Evolutionary conservation across 2,888 invertebrate species (phyloP), one percentile per base, ranked within the genome.

Genomic region (Morpho achilles): DNA sequence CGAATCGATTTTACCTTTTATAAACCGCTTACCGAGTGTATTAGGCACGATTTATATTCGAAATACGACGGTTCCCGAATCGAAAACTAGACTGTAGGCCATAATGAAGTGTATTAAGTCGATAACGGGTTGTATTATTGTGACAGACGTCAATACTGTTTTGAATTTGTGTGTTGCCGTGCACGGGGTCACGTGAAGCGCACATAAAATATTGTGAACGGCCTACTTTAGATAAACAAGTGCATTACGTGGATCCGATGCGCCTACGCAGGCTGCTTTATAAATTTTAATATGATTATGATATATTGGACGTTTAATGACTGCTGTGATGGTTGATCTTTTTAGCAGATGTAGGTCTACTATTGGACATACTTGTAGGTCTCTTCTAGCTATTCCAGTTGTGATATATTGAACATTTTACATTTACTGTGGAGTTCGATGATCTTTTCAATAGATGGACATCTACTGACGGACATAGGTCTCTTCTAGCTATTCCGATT

Each of bases 131-230:
- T 62, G 65, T 66, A 55, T 56, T 62, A 61, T 64, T 62, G 62
- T 65, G 68, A 70, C 67, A 67, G 63, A 62, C 61, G 65, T 64
- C 68, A 64, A 65, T 67, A 56, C 49, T 22, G 49, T 54, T 50
- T 50, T 44, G 49, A 62, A 68, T 66, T 68, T 67, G 67, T 68
- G 67, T 59, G 55, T 56, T 50, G 39, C 32, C 49, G 43, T 7
- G 43, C 44, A 23, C 44, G 59, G 59, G 69, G 68, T 69, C 67
- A 60, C 51, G 50, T 53, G 58, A 66, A 71, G 76, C 68, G 67
- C 74, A 77, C 75, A 80, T 79, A 75, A 79, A 77, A 75, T 71
- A 69, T 68, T 65, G 65, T 70, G 70, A 78, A 77, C 75, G 69
- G 73, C 72, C 70, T 69, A 75, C 71, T 79, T 75, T 70, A 80